These are phyloP conservation scores for Sibirionetta formosa DNA, from an alignment of 2,797 vertebrate species.

Conservation along the genomic window DNA sequence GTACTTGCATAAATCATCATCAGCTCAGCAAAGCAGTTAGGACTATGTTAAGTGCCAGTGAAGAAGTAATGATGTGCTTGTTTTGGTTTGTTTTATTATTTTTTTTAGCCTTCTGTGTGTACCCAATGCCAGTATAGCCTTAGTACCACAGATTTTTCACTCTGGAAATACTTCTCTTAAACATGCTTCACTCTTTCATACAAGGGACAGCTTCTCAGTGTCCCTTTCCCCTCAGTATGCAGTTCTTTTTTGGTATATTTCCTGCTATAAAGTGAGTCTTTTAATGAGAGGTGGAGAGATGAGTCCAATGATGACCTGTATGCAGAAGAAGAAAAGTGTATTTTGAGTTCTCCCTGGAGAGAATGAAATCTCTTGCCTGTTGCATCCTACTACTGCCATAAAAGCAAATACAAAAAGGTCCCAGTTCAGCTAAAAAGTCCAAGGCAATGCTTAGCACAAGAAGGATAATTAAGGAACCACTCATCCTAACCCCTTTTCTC, in stretches of 20 bases:
- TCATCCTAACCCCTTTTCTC: neutral
- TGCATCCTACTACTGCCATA: neutral
- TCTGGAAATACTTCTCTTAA: neutral
- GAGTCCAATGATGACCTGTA: neutral
- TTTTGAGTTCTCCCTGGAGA: neutral
- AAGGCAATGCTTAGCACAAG: neutral
- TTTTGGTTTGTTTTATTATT: rapidly evolving
- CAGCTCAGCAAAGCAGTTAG: neutral
- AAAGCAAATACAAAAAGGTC: neutral
- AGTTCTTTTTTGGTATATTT: neutral
- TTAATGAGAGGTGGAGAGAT: neutral
- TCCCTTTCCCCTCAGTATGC: neutral
- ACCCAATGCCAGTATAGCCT: rapidly evolving
- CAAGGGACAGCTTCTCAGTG: neutral
- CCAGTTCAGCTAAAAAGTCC: neutral
- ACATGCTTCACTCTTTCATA: neutral
- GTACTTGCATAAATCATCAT: neutral
- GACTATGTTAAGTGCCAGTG: neutral
- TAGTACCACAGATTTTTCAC: neutral
- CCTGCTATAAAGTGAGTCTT: neutral
- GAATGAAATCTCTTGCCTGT: neutral
- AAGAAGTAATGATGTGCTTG: neutral
- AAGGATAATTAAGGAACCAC: neutral
- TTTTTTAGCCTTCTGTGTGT: neutral
- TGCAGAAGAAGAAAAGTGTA: neutral